phyloP scores from a whole-genome alignment of 2,113 vertebrate species.

The Oncorhynchus keta region DNA sequence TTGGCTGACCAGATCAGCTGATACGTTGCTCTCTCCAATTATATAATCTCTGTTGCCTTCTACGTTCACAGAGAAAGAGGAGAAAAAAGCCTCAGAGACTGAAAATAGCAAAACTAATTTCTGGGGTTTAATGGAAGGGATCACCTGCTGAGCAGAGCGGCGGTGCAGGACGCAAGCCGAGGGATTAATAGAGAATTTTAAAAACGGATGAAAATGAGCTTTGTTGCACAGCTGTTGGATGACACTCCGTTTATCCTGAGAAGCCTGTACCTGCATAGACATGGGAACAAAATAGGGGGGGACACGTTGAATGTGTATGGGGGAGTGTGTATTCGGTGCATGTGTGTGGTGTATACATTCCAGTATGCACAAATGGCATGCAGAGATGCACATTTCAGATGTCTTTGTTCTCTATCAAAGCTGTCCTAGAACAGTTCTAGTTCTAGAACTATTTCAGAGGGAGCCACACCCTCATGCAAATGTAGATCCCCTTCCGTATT shows the following conservation, averaged over 20 bases:
- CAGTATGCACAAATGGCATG: conserved; percentile 64
- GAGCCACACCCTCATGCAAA: conserved; percentile 18
- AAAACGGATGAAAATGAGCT: conserved; percentile 59
- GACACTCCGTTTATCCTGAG: conserved; percentile 43
- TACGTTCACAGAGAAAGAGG: conserved; percentile 22
- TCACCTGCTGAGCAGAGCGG: conserved; percentile 54
- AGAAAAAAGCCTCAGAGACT: conserved; percentile 26
- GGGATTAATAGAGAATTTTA: conserved; percentile 60
- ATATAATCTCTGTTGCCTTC: conserved; percentile 52
- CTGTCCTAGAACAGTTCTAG: conserved; percentile 10
- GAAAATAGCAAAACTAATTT: conserved; percentile 57
- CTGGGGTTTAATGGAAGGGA: conserved; percentile 66
- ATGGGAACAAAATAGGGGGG: conserved; percentile 52
- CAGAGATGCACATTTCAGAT: conserved; percentile 54
- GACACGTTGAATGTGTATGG: conserved; percentile 60
- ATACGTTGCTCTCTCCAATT: conserved; percentile 53
- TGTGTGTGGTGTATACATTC: conserved; percentile 64
- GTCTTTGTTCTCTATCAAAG: too few relatives aligned
- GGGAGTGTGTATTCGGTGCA: conserved; percentile 50
- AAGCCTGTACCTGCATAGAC: conserved; percentile 61
- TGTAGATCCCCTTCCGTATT: not conserved
- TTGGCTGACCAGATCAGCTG: conserved; percentile 37
- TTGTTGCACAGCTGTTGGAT: conserved; percentile 69
- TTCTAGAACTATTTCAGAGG: conserved; percentile 34
- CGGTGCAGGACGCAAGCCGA: conserved; percentile 43